Percentiles rank a stretch among this genome's conserved stretches.
phyloP scores from a whole-genome alignment of 2,113 vertebrate species.

The Podarcis raffonei region DNA sequence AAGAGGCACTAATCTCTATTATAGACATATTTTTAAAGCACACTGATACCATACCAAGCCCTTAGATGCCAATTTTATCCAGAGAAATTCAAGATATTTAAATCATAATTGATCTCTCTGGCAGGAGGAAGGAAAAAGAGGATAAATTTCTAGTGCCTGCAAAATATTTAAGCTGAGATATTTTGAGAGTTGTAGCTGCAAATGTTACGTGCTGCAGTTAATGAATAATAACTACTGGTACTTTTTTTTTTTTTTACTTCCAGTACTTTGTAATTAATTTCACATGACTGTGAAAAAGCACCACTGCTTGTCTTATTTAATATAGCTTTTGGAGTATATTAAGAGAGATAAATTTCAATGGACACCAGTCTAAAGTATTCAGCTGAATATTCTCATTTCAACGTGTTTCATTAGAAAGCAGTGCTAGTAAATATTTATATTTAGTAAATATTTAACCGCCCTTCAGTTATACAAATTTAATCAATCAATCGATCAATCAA shows the following conservation, averaged over 20 bases:
- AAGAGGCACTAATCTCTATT: conserved; percentile 68
- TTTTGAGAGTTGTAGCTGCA: conserved; percentile 46
- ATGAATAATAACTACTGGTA: conserved; percentile 53
- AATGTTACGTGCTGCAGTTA: conserved; percentile 49
- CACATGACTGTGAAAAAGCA: conserved; percentile 39
- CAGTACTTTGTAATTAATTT: conserved; percentile 51
- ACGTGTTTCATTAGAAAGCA: background rate
- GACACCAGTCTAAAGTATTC: background rate
- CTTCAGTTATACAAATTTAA: no score
- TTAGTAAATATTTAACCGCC: no score
- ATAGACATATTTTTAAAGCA: conserved; percentile 59
- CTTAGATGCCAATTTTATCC: conserved; percentile 52
- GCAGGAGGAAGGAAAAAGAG: conserved; percentile 44
- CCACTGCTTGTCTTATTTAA: conserved; percentile 30
- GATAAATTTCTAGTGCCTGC: conserved; percentile 52
- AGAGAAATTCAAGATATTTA: conserved; percentile 64
- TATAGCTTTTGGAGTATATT: conserved; percentile 35
- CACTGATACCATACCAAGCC: conserved; percentile 26
- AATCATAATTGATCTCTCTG: conserved; percentile 63
- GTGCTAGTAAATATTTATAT: background rate
- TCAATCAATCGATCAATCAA: no score
- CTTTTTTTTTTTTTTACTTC: conserved; percentile 34
- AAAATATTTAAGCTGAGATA: conserved; percentile 36
- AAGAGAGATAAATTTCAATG: conserved; percentile 12
- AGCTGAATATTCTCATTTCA: background rate